Conservation (phyloP, 2,797 vertebrate genomes). For the Sebastes nivosus region DNA sequence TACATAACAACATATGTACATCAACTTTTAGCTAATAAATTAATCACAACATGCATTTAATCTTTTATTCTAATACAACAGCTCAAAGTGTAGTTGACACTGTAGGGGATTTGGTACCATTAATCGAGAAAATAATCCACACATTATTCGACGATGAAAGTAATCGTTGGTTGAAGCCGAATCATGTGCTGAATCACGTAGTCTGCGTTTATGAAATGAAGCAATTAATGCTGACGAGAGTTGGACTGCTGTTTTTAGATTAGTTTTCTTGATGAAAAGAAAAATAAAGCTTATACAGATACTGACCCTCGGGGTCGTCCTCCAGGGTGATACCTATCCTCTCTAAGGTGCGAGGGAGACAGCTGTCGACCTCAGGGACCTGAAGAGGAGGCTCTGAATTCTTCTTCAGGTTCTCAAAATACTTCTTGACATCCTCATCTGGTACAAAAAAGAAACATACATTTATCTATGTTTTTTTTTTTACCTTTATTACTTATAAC, state of each 20-base stretch:
- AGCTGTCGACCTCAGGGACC: slow-evolving; percentile 91
- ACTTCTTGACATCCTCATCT: slow-evolving; percentile 90
- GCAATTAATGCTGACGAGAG: background rate
- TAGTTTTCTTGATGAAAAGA: background rate
- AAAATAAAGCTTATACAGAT: background rate
- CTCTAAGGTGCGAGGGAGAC: slow-evolving; percentile 76
- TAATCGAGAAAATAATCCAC: too few species aligned
- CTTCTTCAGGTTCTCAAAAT: slow-evolving; percentile 73
- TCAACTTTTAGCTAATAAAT: background rate
- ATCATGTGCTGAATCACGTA: too few species aligned
- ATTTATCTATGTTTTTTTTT: too few species aligned
- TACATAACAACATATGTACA: background rate
- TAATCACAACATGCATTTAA: background rate
- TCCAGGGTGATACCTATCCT: slow-evolving; percentile 83
- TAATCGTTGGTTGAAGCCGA: too few species aligned
- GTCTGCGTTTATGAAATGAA: too few species aligned
- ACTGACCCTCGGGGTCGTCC: slow-evolving; percentile 87
- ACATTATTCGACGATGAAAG: too few species aligned
- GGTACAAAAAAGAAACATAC: background rate
- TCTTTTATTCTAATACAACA: background rate
- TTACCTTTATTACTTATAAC: too few species aligned
- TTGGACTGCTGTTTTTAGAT: background rate
- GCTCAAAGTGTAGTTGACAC: background rate
- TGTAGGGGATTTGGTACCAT: too few species aligned
- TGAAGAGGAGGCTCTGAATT: slow-evolving; percentile 87